These are phyloP conservation scores for Cyclura pinguis DNA, from an alignment of 2,797 vertebrate genomes.

Conservation along the genomic window DNA sequence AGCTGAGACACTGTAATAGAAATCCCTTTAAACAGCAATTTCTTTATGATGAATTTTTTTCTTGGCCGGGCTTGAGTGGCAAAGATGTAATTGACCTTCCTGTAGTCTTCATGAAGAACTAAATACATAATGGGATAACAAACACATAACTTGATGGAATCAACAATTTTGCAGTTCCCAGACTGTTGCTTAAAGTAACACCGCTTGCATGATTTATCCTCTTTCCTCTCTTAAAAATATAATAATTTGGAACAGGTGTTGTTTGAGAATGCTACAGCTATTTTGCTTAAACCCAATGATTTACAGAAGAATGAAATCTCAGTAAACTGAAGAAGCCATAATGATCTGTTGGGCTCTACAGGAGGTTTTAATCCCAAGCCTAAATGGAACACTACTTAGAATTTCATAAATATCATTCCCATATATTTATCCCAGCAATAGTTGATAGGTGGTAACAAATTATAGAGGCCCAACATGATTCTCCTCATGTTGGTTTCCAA, in stretches of 20 bases:
- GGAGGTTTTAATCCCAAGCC: slow-evolving; percentile 70
- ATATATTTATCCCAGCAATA: slow-evolving; percentile 78
- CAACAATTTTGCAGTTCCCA: slow-evolving; percentile 37
- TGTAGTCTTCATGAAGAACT: slow-evolving; percentile 24
- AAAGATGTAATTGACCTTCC: not conserved
- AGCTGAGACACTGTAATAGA: rapidly evolving
- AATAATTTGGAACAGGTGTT: slow-evolving; percentile 63
- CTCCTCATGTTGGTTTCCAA: slow-evolving; percentile 67
- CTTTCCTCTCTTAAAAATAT: slow-evolving; percentile 50
- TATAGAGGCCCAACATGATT: slow-evolving; percentile 69
- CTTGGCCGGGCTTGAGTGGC: not conserved
- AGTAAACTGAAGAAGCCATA: slow-evolving; percentile 60
- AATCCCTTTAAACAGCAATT: not conserved
- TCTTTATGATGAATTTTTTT: slow-evolving; percentile 5
- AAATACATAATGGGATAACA: slow-evolving; percentile 24
- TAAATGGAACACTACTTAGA: slow-evolving; percentile 69
- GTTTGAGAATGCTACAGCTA: slow-evolving; percentile 56
- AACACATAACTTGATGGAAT: slow-evolving; percentile 45
- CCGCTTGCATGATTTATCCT: slow-evolving; percentile 35
- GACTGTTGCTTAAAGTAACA: slow-evolving; percentile 53
- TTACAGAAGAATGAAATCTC: slow-evolving; percentile 46
- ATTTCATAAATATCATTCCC: slow-evolving; percentile 73
- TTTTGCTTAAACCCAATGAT: slow-evolving; percentile 64
- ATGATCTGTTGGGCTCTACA: slow-evolving; percentile 67
- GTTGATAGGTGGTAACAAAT: slow-evolving; percentile 75